Base-by-base conservation (phyloP, 2,888 invertebrate species). In the Boloria selene region DNA sequence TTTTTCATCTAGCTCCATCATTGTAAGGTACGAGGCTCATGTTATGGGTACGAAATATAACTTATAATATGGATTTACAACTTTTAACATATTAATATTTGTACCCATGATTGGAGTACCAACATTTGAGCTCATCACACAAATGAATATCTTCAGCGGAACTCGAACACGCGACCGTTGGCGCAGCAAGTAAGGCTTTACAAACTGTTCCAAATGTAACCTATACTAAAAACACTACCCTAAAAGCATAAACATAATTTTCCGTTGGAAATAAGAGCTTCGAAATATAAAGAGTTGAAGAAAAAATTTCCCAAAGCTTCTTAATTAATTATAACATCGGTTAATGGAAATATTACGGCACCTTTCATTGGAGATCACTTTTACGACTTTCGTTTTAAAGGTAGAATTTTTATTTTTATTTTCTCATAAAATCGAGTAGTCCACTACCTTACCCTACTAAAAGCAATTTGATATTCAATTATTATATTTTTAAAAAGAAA, bases 311-410 rank as follows among this genome's bases (percentile, higher is more conserved):
- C 53, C 16, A 26, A 53, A 53, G 52, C 61, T 50, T 52, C 45
- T 53, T 61, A 53, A 52, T 52, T 61, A 61, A 61, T 61, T 61
- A 53, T 53, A 47, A 16, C 61, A 53, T 53, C 61, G 45, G 52
- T 53, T 53, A 47, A 61, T 45, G 45, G 53, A 45, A 61, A 61
- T 31, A 53, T 61, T 61, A 61, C 53, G 53, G 61, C 45, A 61
- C 61, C 45, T 61, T 54, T 61, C 31, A 47, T 44, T 31, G 45
- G 31, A 61, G 61, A 53, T 61, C 45, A 61, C 47, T 61, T 54
- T 61, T 53, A 61, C 31, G 53, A 53, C 17, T 42, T 51, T 53
- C 47, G 31, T 13, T 54, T 61, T 38, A 53, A 53, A 47, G 26
- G 45, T 45, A 47, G 47, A 31, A 16, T 47, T 50, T 59, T 49